These are phyloP conservation scores for Centropus bengalensis DNA, from an alignment of 2,113 vertebrate genomes.

Conservation along the genomic window DNA sequence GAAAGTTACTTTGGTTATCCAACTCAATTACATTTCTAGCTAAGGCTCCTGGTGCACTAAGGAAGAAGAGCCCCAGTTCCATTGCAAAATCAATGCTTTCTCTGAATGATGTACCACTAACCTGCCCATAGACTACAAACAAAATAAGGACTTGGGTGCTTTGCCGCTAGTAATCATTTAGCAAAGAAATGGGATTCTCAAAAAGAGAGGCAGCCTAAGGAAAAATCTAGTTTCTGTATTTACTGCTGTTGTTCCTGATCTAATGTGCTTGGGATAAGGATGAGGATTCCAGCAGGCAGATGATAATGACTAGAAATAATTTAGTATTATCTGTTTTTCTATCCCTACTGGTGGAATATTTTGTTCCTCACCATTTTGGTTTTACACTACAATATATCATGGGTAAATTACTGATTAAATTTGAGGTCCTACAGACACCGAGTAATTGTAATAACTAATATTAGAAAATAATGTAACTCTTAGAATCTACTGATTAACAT, in stretches of 20 bases:
- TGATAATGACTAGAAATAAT: constrained; percentile 1
- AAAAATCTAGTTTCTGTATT: background rate
- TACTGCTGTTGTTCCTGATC: background rate
- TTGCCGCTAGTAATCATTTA: background rate
- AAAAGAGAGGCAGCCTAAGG: background rate
- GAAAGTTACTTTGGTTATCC: background rate
- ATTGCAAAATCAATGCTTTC: background rate
- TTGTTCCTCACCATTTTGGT: background rate
- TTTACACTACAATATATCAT: background rate
- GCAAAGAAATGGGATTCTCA: background rate
- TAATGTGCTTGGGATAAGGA: background rate
- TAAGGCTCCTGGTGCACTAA: background rate
- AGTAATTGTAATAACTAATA: background rate
- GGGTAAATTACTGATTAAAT: constrained; percentile 26
- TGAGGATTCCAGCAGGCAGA: background rate
- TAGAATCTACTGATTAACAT: background rate
- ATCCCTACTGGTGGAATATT: background rate
- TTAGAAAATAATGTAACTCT: constrained; percentile 15
- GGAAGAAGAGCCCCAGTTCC: background rate
- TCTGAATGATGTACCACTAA: background rate
- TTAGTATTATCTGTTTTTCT: background rate
- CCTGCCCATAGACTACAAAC: background rate
- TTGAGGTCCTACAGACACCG: background rate
- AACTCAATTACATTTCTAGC: background rate
- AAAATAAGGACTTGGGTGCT: background rate